Percentiles rank a stretch among this genome's conserved stretches.
Conservation (phyloP, 1,140 invertebrate species). For the Lucilia cuprina region DNA sequence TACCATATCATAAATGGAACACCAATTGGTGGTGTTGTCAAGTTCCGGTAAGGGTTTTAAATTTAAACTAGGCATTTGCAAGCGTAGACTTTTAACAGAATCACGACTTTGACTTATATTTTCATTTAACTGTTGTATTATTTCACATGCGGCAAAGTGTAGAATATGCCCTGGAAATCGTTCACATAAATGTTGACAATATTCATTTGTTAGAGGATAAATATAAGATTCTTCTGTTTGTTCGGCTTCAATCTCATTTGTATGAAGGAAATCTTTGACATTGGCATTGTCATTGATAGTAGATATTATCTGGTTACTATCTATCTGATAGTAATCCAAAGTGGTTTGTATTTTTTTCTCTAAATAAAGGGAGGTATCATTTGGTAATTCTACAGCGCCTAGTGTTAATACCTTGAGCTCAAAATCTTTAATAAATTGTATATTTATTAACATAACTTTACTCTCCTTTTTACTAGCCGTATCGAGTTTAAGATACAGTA, state of each 20-base stretch:
- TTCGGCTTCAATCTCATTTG: neutral
- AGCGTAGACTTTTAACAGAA: neutral
- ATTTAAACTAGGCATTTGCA: neutral
- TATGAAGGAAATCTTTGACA: neutral
- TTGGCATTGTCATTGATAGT: neutral
- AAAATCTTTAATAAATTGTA: neutral
- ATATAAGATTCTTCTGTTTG: neutral
- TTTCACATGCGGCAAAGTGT: neutral
- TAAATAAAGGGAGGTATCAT: neutral
- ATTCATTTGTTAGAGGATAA: neutral
- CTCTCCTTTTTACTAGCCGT: neutral
- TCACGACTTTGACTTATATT: neutral
- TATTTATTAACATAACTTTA: neutral
- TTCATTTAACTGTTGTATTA: neutral
- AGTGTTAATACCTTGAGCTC: neutral
- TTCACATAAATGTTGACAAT: neutral
- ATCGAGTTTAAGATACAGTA: neutral
- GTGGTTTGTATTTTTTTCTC: neutral
- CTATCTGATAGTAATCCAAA: neutral
- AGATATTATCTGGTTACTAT: neutral
- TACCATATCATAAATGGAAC: neutral
- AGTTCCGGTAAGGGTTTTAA: neutral
- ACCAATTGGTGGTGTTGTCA: neutral
- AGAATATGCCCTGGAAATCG: neutral
- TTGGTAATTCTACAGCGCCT: neutral